A percentile compares a stretch with the other conserved stretches of the same genome.
These are phyloP conservation scores for Probaryconus sp. DNA, from an alignment of 1,140 invertebrate genomes.

Conservation along the genomic window DNA sequence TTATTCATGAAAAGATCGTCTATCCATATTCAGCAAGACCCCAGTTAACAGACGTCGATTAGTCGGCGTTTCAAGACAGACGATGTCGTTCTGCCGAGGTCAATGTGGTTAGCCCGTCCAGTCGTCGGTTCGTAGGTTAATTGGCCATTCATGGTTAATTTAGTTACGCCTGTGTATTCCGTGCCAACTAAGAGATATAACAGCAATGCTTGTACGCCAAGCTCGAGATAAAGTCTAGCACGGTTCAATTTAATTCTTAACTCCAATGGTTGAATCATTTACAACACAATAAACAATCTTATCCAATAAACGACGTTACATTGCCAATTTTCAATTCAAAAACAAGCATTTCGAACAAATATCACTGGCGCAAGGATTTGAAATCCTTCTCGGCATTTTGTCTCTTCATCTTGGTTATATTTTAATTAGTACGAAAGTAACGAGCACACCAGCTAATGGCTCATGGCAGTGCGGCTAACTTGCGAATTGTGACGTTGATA, in stretches of 20 bases:
- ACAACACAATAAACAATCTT: too few species aligned
- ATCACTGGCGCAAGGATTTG: conserved; percentile 4
- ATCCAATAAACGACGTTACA: too few species aligned
- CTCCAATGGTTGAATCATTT: too few species aligned
- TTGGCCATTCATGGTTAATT: conserved; percentile 77
- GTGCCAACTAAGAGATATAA: conserved; percentile 60
- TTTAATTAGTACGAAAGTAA: conserved; percentile 66
- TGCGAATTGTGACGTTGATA: conserved; percentile 69
- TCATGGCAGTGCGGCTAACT: conserved; percentile 61
- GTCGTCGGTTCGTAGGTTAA: conserved; percentile 72
- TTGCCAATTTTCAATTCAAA: too few species aligned
- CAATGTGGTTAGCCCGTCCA: conserved; percentile 69
- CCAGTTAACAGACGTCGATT: conserved; percentile 46
- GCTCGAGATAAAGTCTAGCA: too few species aligned
- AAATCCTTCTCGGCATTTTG: conserved; percentile 44
- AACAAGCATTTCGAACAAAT: not conserved
- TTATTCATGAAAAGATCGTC: conserved; percentile 28
- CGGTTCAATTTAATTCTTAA: too few species aligned
- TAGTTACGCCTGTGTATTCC: conserved; percentile 64
- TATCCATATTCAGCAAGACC: conserved; percentile 54
- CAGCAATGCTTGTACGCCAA: too few species aligned
- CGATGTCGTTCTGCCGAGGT: conserved; percentile 51
- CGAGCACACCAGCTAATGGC: conserved; percentile 63
- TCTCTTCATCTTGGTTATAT: conserved; percentile 60
- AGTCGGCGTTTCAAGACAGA: conserved; percentile 31